Percentiles rank a stretch among this genome's conserved stretches.
Conservation (phyloP, 2,113 vertebrate species). For the Ochotona curzoniae region DNA sequence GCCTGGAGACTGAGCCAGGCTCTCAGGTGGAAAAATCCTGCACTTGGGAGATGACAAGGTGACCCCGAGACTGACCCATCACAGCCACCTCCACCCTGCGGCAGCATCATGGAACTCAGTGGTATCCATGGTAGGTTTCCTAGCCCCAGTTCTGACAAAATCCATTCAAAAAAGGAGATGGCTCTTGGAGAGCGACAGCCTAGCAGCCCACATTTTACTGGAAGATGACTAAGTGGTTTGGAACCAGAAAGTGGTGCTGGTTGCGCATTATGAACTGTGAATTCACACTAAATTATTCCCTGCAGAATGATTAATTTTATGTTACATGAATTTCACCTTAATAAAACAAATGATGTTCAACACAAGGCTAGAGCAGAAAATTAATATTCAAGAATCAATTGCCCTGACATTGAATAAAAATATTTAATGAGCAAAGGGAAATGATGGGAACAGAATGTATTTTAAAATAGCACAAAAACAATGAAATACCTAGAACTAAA, state of each 20-base stretch:
- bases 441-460: not conserved
- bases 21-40: not conserved
- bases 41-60: not conserved
- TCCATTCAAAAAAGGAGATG: not conserved
- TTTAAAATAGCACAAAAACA: not conserved
- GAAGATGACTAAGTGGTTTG: not conserved
- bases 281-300: not conserved
- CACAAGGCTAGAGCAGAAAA: slow-evolving; percentile 31
- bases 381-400: slow-evolving; percentile 19
- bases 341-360: not conserved
- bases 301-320: slow-evolving; percentile 24
- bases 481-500: not conserved
- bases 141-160: not conserved
- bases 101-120: not conserved
- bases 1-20: not conserved
- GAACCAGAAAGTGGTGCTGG: not conserved
- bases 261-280: not conserved
- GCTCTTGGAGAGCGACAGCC: not conserved
- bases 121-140: not conserved
- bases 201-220: not conserved
- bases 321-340: not conserved
- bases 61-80: not conserved
- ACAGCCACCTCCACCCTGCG: not conserved
- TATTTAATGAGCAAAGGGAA: slow-evolving; percentile 28
- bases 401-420: slow-evolving; percentile 1